Conservation (phyloP, 1,140 invertebrate species). For the Trachelipus rathkii region DNA sequence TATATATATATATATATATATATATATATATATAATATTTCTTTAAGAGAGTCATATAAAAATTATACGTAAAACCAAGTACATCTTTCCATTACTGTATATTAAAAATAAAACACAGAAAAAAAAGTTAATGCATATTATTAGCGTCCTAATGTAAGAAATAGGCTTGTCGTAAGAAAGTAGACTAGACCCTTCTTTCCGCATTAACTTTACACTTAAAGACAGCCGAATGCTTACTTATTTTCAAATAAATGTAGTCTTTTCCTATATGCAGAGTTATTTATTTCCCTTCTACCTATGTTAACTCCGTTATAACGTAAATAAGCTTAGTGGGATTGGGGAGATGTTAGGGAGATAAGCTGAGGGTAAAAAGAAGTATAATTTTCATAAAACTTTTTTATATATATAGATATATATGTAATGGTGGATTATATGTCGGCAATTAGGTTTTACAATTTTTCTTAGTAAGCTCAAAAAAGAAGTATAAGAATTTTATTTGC, state of each 20-base stretch:
- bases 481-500: neutral
- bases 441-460: neutral
- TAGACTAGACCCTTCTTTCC: neutral
- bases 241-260: neutral
- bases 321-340: too few relatives aligned
- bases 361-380: neutral
- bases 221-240: neutral
- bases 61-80: neutral
- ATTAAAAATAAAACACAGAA: neutral
- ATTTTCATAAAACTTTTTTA: neutral
- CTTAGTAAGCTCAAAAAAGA: neutral
- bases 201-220: neutral
- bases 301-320: neutral
- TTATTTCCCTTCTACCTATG: neutral
- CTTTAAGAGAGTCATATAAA: neutral
- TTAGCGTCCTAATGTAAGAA: neutral
- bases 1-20: conserved; percentile 13
- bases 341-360: too few relatives aligned
- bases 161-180: neutral
- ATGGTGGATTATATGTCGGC: neutral
- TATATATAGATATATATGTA: neutral
- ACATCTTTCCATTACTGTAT: neutral
- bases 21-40: conserved; percentile 1
- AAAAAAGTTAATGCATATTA: conserved; percentile 8
- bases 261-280: neutral